phyloP scores from a whole-genome alignment of 2,888 invertebrate species.

The Eupithecia inturbata region DNA sequence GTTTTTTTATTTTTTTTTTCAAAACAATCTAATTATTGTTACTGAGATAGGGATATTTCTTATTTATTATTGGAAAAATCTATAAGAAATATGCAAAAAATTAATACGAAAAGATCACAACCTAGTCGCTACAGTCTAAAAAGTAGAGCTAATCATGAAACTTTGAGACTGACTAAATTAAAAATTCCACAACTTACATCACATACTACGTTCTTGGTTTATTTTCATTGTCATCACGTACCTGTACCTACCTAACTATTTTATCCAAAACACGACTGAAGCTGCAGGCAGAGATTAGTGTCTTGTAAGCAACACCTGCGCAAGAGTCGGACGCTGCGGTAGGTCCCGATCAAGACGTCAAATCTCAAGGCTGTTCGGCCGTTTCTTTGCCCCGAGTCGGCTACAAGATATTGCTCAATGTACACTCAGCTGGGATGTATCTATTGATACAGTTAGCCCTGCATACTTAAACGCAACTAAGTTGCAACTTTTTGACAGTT shows the following conservation, averaged over 20 bases:
- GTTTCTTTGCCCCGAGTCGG: conserved; percentile 63
- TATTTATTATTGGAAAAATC: neutral
- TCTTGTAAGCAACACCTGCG: conserved; percentile 74
- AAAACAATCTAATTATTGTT: neutral
- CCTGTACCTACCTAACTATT: neutral
- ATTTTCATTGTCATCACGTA: neutral
- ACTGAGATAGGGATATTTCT: neutral
- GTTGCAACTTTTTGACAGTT: too few relatives aligned
- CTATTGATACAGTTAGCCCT: neutral
- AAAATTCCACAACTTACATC: neutral
- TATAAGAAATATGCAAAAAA: too few relatives aligned
- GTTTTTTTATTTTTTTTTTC: too few relatives aligned
- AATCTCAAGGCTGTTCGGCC: conserved; percentile 78
- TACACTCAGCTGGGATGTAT: conserved; percentile 44
- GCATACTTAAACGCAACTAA: too few relatives aligned
- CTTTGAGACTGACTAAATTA: too few relatives aligned
- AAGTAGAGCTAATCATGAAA: neutral
- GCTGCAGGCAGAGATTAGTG: neutral
- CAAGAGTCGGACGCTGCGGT: conserved; percentile 77
- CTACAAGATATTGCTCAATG: conserved; percentile 72
- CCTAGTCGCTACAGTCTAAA: neutral
- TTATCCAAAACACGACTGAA: neutral
- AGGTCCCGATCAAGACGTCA: conserved; percentile 84
- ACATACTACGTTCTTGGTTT: neutral
- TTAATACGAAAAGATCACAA: neutral